Conservation (phyloP, 2,797 vertebrate species). For the Myoxocephalus aenaeus region DNA sequence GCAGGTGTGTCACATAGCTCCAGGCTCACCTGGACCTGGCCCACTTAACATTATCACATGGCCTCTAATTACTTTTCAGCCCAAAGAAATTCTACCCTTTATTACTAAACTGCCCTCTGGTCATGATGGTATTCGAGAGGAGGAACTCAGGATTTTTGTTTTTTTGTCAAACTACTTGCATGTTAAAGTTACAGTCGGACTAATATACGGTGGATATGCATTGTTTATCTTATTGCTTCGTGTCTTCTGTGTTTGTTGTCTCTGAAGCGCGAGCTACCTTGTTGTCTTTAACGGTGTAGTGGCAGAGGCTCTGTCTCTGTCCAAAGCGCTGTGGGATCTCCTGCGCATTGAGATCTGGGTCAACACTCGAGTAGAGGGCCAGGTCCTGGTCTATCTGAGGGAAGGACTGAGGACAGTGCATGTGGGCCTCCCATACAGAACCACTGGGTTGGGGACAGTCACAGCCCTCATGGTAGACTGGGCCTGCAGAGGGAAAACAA, state of each 20-base stretch:
- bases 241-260: neutral
- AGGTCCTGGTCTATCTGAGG: slow-evolving; percentile 93
- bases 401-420: slow-evolving; percentile 90
- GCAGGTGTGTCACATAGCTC: slow-evolving; percentile 41
- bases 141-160: neutral
- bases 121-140: neutral
- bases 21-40: slow-evolving; percentile 9
- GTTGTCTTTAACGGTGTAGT: slow-evolving; percentile 96
- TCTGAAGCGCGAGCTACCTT: slow-evolving; percentile 81
- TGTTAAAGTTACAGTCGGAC: neutral
- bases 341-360: slow-evolving; percentile 90
- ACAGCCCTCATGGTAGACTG: slow-evolving; percentile 94
- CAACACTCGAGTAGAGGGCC: slow-evolving; percentile 84
- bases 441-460: slow-evolving; percentile 90
- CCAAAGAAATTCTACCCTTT: slow-evolving; percentile 7
- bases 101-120: neutral
- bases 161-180: neutral
- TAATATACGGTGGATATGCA: neutral
- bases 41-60: slow-evolving; percentile 12
- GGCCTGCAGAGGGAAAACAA: slow-evolving; percentile 79
- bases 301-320: slow-evolving; percentile 95
- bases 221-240: neutral
- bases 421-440: slow-evolving; percentile 86
- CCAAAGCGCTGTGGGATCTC: slow-evolving; percentile 95
- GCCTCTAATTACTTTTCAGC: slow-evolving; percentile 8